These are phyloP conservation scores for Heliothis subflexa DNA, from an alignment of 1,140 invertebrate species.

Conservation along the genomic window DNA sequence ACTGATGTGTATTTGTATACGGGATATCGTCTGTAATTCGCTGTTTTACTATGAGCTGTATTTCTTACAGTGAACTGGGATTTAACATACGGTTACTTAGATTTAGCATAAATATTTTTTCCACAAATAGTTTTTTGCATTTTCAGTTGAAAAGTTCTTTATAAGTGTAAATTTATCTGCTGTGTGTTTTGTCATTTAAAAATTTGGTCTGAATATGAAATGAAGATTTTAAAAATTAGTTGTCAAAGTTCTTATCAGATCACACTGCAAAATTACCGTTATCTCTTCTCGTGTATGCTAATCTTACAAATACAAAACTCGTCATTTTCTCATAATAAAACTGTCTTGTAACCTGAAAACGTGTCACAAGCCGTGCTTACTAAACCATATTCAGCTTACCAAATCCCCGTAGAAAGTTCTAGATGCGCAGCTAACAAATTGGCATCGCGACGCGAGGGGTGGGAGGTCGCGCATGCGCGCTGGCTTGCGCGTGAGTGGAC, in stretches of 20 bases:
- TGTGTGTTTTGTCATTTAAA: too few species aligned
- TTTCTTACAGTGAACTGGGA: too few species aligned
- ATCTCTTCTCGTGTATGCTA: constrained; percentile 12
- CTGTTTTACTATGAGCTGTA: too few species aligned
- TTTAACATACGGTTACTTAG: too few species aligned
- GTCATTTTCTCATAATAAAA: constrained; percentile 14
- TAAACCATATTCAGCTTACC: constrained; percentile 37
- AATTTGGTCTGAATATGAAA: too few species aligned
- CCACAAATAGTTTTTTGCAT: too few species aligned
- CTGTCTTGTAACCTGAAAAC: constrained; percentile 31
- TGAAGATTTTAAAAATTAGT: background rate
- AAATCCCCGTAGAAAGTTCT: constrained; percentile 59
- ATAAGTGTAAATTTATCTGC: background rate
- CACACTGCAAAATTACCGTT: background rate
- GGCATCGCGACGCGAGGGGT: constrained; percentile 59
- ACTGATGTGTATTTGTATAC: too few species aligned
- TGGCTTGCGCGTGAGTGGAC: constrained; percentile 54
- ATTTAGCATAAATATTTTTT: too few species aligned
- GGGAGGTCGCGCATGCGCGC: constrained; percentile 59
- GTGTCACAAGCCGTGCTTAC: constrained; percentile 23
- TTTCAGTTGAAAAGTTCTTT: background rate
- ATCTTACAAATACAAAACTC: background rate
- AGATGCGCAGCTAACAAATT: constrained; percentile 63
- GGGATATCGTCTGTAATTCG: too few species aligned
- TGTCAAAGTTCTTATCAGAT: constrained; percentile 3